A percentile compares a stretch with the other conserved stretches of the same genome.
These are phyloP conservation scores for Actias luna DNA, from an alignment of 2,888 invertebrate species.

Conservation along the genomic window DNA sequence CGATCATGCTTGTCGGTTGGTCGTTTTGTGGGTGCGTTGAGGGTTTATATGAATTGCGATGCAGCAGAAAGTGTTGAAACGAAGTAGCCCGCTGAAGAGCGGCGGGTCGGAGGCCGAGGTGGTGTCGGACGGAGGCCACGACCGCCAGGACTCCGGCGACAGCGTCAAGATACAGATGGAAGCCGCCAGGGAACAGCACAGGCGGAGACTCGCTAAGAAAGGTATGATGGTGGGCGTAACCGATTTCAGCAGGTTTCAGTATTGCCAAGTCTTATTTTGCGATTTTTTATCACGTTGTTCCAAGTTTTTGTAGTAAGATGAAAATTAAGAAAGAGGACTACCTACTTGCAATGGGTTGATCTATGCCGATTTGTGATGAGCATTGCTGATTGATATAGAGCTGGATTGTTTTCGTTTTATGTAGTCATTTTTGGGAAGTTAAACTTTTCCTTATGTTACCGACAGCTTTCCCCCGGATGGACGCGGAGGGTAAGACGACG, in stretches of 20 bases:
- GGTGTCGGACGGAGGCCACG: constrained; percentile 52
- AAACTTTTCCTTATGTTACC: no score
- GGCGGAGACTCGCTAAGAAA: constrained; percentile 70
- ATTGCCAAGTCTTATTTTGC: background rate
- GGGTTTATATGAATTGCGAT: constrained; percentile 16
- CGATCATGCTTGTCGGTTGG: constrained; percentile 1
- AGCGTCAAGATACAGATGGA: constrained; percentile 76
- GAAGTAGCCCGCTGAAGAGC: constrained; percentile 64
- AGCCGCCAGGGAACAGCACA: constrained; percentile 69
- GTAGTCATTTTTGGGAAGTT: no score
- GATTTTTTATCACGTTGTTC: background rate
- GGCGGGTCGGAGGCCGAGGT: constrained; percentile 66
- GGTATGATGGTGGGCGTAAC: no score
- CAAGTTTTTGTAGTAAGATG: no score
- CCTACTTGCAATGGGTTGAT: no score
- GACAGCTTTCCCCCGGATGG: constrained; percentile 92
- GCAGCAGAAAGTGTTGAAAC: constrained; percentile 69
- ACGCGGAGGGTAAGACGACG: constrained; percentile 93
- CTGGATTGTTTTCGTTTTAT: no score
- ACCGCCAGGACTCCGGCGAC: constrained; percentile 55
- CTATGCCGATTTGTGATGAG: no score
- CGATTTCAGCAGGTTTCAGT: no score
- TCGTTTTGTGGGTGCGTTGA: background rate
- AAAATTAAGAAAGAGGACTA: no score
- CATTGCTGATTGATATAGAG: no score